Evolutionary conservation across 30 jellyfish, hydroid and myxozoan genomes (phyloP).

Genomic region (Hydractinia symbiolongicarpus): DNA sequence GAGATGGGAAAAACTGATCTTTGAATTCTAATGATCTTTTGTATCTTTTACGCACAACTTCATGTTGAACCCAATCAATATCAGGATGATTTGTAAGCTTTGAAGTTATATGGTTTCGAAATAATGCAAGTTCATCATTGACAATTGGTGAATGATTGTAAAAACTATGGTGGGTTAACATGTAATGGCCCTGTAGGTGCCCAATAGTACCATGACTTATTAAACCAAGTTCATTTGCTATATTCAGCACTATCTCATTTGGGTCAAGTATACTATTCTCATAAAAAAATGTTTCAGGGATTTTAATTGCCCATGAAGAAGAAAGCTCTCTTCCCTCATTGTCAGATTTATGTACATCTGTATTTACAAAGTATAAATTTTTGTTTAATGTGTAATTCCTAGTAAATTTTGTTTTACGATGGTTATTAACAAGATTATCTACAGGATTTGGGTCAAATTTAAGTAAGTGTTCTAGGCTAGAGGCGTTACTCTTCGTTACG

Average conservation of each 20-base stretch:
- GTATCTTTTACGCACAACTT: constrained; percentile 52
- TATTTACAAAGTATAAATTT: constrained; percentile 8
- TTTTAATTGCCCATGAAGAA: constrained; percentile 74
- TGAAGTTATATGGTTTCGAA: constrained; percentile 41
- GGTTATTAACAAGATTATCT: constrained; percentile 1
- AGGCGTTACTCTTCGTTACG: constrained; percentile 9
- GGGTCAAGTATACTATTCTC: neutral
- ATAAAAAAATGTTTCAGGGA: constrained; percentile 22
- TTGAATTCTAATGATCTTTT: constrained; percentile 82
- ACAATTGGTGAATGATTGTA: constrained; percentile 27
- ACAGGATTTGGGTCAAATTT: too few species aligned
- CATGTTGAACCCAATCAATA: constrained; percentile 87
- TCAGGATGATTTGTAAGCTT: constrained; percentile 53
- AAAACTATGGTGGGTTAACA: constrained; percentile 73
- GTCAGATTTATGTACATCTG: neutral
- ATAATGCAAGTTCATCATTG: neutral
- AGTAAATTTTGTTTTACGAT: neutral
- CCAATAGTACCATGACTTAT: constrained; percentile 91
- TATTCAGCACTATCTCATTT: constrained; percentile 33
- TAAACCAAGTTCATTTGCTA: constrained; percentile 65
- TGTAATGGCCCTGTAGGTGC: constrained; percentile 77
- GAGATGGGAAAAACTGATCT: constrained; percentile 98
- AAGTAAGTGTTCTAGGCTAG: neutral
- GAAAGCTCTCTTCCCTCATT: constrained; percentile 20
- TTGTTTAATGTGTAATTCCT: neutral